Conservation (phyloP, 2,888 invertebrate genomes). For the Lordiphosa fenestrarum region DNA sequence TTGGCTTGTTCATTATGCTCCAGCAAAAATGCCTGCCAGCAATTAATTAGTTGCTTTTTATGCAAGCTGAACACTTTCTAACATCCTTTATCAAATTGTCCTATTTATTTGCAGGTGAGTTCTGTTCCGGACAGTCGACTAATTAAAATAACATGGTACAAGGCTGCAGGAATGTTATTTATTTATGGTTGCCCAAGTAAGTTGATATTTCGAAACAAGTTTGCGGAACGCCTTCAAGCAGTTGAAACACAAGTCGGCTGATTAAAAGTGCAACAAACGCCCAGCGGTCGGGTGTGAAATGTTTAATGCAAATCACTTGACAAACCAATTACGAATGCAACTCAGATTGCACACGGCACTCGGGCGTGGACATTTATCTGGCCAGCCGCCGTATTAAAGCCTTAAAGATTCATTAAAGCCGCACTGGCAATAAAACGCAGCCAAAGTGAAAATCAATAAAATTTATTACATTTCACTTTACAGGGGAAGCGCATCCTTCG, state of each 20-base stretch:
- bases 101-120: constrained; percentile 38
- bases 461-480: constrained; percentile 52
- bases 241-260: not conserved
- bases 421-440: constrained; percentile 12
- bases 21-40: constrained; percentile 1
- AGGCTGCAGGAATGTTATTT: constrained; percentile 27
- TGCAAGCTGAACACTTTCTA: constrained; percentile 22
- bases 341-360: too few species aligned
- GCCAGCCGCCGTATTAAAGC: constrained; percentile 29
- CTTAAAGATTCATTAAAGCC: constrained; percentile 45
- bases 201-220: constrained; percentile 8
- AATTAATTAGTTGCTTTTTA: constrained; percentile 34
- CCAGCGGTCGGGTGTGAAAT: constrained; percentile 12
- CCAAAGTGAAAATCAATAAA: constrained; percentile 57
- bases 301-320: not conserved
- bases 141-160: constrained; percentile 24
- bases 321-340: constrained; percentile 25
- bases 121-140: constrained; percentile 7
- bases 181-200: constrained; percentile 27
- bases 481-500: constrained; percentile 1
- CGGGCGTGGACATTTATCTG: too few species aligned
- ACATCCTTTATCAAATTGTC: constrained; percentile 19
- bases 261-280: constrained; percentile 54
- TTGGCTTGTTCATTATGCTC: constrained; percentile 1
- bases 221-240: constrained; percentile 18